phyloP scores from a whole-genome alignment of 1,140 invertebrate species.

The Drosophila busckii region DNA sequence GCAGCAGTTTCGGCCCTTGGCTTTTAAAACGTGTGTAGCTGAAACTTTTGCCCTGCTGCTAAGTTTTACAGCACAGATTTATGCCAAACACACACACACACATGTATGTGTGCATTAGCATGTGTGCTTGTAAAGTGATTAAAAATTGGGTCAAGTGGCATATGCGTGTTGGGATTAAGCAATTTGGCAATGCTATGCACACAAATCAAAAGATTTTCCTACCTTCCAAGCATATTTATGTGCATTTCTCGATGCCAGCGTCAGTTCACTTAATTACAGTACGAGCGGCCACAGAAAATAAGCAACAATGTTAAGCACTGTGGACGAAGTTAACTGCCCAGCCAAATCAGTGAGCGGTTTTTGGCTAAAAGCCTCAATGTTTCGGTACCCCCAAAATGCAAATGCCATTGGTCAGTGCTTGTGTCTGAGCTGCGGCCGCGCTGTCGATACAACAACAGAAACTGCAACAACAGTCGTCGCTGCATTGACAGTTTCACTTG shows the following conservation, averaged over 20 bases:
- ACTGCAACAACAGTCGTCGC: conserved; percentile 13
- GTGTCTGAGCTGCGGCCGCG: conserved; percentile 9
- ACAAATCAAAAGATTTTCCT: conserved; percentile 71
- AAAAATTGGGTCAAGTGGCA: conserved; percentile 74
- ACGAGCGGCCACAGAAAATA: conserved; percentile 47
- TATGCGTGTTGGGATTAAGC: conserved; percentile 67
- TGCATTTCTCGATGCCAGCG: not conserved
- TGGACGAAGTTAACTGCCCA: conserved; percentile 34
- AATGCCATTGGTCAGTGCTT: conserved; percentile 21
- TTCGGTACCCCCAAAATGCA: too few relatives aligned
- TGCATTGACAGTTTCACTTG: conserved; percentile 28
- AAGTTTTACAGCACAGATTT: conserved; percentile 73
- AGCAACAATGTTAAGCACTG: conserved; percentile 23
- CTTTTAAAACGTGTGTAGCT: conserved; percentile 64
- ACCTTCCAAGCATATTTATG: conserved; percentile 31
- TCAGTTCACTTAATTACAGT: conserved; percentile 48
- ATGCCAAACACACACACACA: conserved; percentile 33
- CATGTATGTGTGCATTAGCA: conserved; percentile 23
- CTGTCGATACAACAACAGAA: conserved; percentile 21
- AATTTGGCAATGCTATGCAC: conserved; percentile 59
- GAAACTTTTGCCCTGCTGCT: conserved; percentile 51
- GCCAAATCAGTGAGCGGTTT: conserved; percentile 30
- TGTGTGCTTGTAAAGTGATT: conserved; percentile 70
- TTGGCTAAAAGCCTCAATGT: conserved; percentile 19
- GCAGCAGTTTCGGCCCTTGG: too few relatives aligned